Evolutionary conservation across 2,888 invertebrate species (phyloP), one percentile per base, ranked within the genome.

Genomic region (Cyrtodaria siliqua): DNA sequence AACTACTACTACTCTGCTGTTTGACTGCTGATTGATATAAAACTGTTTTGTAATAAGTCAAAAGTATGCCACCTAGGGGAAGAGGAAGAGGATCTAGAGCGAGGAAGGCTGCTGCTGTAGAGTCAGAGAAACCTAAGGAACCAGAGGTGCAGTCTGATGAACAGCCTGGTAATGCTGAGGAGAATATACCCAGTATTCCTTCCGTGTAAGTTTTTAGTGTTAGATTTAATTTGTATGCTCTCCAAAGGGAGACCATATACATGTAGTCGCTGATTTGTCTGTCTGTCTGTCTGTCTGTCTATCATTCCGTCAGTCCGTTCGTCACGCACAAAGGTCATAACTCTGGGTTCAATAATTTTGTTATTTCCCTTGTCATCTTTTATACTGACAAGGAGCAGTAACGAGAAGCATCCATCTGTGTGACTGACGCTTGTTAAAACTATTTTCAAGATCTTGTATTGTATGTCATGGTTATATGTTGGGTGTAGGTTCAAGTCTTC

Each of bases 161-260:
- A 23, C 33, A 52, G 59, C 9, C 40, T 23, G 44, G 44, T 40
- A 14, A 29, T 33, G 33, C 56, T 18, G 38, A 56, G 18, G 38
- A 33, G n/a, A n/a, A n/a, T n/a, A n/a, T n/a, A n/a, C n/a, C n/a
- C 52, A 62, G n/a, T 27, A 62, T 49, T 62, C 62, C 62, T 62
- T 38, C 50, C 52, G 62, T 49, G 62, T 62, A 62, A 49, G 23
- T 62, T 62, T 27, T 29, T 9, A 47, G 27, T 2, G 44, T 44
- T 60, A n/a, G n/a, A n/a, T n/a, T n/a, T n/a, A n/a, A n/a, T n/a
- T n/a, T n/a, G n/a, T n/a, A n/a, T n/a, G n/a, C n/a, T n/a, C n/a
- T n/a, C n/a, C n/a, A n/a, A n/a, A n/a, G n/a, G n/a, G n/a, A n/a
- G n/a, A n/a, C n/a, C n/a, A n/a, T n/a, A n/a, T n/a, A n/a, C n/a